Evolutionary conservation across 2,113 vertebrate genomes (phyloP), one percentile per base, ranked within the genome.

Genomic region (Enhydra lutris): DNA sequence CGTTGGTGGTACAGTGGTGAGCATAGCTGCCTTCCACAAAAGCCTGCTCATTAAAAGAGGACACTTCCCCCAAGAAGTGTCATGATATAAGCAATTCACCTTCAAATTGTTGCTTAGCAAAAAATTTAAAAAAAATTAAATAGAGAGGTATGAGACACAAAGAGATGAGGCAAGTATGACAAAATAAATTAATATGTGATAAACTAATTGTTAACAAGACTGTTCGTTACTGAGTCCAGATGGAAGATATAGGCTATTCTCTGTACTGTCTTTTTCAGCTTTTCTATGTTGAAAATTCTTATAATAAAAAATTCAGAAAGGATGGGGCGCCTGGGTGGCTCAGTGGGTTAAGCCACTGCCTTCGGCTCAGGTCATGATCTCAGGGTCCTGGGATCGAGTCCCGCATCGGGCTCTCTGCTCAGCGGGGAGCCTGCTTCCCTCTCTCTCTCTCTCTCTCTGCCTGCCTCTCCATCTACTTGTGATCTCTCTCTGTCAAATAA

Each of bases 271-370:
- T 82, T 63, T 89, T 23, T 80, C 34, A 84, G n/a, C 34, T 93
- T 85, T 97, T 73, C 91, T 85, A 3, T 71, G 29, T 14, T 84
- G n/a, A 83, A 91, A 91, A 96, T 47, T 57, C 65, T 84, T 67
- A 91, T 12, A 57, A 31, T 69, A 83, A 95, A 67, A 79, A 78
- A 57, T n/a, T 13, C 21, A 15, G 1, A 74, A 95, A 90, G 47
- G 47, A 89, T n/a, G n/a, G n/a, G n/a, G n/a, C n/a, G n/a, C n/a
- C n/a, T n/a, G n/a, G n/a, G n/a, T n/a, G n/a, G n/a, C n/a, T n/a
- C n/a, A n/a, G n/a, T n/a, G n/a, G n/a, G n/a, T n/a, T n/a, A n/a
- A n/a, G n/a, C n/a, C n/a, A n/a, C n/a, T n/a, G n/a, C n/a, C n/a
- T n/a, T n/a, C n/a, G n/a, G n/a, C n/a, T n/a, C n/a, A n/a, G n/a